A percentile compares a stretch with the other conserved stretches of the same genome.
Evolutionary conservation across 1,140 invertebrate species (phyloP).

Genomic region (Meloidogyne floridensis): DNA sequence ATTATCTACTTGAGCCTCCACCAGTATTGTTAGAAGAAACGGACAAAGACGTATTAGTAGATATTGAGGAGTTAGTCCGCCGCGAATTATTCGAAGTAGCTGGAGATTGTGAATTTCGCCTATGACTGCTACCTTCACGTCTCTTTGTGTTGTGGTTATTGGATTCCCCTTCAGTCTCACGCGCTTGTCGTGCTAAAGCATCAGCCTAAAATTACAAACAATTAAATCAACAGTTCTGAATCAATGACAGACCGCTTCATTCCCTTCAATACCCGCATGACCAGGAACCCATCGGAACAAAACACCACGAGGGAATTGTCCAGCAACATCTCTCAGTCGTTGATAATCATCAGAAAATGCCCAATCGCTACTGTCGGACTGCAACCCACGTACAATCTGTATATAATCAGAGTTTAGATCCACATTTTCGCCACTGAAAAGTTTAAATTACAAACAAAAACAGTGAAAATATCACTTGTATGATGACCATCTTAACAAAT

Average conservation of each 20-base stretch:
- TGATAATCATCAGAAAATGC: not conserved
- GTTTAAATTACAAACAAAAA: not conserved
- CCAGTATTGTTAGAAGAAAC: not conserved
- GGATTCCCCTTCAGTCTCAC: not conserved
- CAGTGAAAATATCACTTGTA: not conserved
- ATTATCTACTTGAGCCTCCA: not conserved
- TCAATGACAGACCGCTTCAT: not conserved
- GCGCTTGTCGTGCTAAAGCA: not conserved
- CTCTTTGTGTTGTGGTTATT: not conserved
- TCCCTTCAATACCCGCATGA: not conserved
- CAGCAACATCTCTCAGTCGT: not conserved
- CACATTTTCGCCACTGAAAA: not conserved
- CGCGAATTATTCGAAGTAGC: no score
- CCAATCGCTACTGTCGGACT: not conserved
- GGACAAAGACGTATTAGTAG: not conserved
- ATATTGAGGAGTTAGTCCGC: not conserved
- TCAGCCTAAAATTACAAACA: not conserved
- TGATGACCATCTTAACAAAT: not conserved
- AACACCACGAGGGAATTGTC: constrained; percentile 2
- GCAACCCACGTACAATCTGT: not conserved
- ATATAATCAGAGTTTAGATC: constrained; percentile 9
- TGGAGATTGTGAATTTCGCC: not conserved
- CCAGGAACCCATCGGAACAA: not conserved
- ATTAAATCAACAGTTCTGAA: not conserved
- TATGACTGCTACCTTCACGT: not conserved